Base-by-base conservation (phyloP, 1,140 invertebrate species). In the Tetramorium simillimum region DNA sequence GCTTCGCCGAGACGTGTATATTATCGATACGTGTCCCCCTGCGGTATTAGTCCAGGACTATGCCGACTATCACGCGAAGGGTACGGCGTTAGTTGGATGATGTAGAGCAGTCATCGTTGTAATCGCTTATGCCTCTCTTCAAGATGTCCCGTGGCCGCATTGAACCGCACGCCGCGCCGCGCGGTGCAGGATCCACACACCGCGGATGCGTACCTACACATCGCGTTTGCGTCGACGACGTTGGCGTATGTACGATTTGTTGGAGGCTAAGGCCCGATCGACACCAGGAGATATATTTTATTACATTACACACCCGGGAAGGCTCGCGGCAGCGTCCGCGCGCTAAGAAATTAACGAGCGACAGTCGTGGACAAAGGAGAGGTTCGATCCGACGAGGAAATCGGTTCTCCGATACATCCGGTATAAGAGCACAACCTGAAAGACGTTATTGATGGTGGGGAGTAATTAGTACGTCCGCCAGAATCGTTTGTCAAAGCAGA, bases 401-500 rank as follows among this genome's bases (percentile, higher is more conserved):
- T 86, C 78, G 65, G 21, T 70, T 53, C 62, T 24, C 62, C 65
- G 65, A 14, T 33, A 40, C 2, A 65, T 58, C 51, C 28, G 65
- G 43, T 49, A 67, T 56, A 80, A 33, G 73, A 63, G n/a, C 21
- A 12, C 56, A 77, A 43, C 37, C 18, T 49, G 60, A 72, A 51
- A 24, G 76, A 73, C 21, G 46, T 80, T 89, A 53, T 67, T 77
- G 60, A 90, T 46, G 63, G 86, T 49, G 75, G 88, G 62, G 73
- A 90, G 70, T 90, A 90, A 90, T 90, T 90, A 90, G 80, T 90
- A 88, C 77, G 86, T 73, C 63, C 56, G 51, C 60, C 76, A 51
- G 80, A 85, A 65, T 85, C 49, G 60, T 72, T 69, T 73, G 84
- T 87, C 86, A 89, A 73, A 84, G 62, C 43, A 33, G 62, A 65